Conservation (phyloP, 1,140 invertebrate species). For the Ganaspis sp. region DNA sequence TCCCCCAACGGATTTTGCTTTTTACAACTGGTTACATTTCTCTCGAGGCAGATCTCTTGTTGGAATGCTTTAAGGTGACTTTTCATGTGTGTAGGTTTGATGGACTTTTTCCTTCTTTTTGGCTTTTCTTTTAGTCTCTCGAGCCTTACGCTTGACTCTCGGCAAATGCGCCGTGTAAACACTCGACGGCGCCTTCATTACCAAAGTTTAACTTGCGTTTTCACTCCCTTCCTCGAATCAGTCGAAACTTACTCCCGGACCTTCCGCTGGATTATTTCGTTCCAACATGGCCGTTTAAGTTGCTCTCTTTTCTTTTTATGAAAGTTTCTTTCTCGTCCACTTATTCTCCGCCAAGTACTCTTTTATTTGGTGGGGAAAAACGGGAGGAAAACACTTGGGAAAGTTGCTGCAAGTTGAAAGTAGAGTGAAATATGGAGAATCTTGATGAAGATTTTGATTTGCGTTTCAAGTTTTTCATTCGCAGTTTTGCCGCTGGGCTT, state of each 20-base stretch:
- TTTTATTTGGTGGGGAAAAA: neutral
- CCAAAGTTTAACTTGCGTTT: constrained; percentile 5
- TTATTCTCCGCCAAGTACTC: constrained; percentile 9
- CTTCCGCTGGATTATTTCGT: neutral
- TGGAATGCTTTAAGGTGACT: neutral
- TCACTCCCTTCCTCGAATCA: neutral
- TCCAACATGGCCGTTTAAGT: neutral
- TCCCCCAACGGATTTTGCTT: constrained; percentile 3
- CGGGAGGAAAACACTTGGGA: neutral
- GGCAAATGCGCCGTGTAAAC: constrained; percentile 9
- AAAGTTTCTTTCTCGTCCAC: constrained; percentile 4
- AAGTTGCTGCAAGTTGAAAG: neutral
- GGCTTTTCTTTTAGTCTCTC: neutral
- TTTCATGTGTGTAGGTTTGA: neutral
- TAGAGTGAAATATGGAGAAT: neutral
- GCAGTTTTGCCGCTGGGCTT: neutral
- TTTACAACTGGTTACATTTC: constrained; percentile 22
- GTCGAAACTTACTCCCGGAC: neutral
- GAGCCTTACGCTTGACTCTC: neutral
- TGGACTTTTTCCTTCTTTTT: neutral
- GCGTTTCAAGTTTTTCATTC: neutral
- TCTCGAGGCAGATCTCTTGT: neutral
- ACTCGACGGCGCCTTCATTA: constrained; percentile 24
- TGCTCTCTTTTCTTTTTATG: neutral
- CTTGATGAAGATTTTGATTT: neutral